Evolutionary conservation across 2,113 vertebrate genomes (phyloP), one percentile per base, ranked within the genome.

Genomic region (Sinocyclocheilus anophthalmus): DNA sequence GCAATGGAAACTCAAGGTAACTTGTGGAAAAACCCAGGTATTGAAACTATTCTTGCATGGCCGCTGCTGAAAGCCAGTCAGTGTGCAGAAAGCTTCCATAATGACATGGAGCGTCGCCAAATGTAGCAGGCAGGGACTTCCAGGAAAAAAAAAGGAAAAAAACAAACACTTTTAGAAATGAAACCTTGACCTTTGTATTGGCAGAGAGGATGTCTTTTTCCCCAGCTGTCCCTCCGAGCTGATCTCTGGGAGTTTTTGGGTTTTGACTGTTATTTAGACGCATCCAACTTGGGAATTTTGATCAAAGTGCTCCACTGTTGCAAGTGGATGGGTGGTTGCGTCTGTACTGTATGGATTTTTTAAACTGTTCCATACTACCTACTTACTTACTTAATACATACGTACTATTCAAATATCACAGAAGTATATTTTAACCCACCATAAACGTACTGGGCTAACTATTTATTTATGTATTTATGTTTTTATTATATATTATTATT

Each of bases 1-100:
- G 95, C 92, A 94, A 91, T 94, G 95, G 95, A 96, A 96, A 96
- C 92, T 94, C 94, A 95, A 97, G 94, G 95, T 96, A 96, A 95
- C 92, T 94, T 89, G 90, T 96, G 95, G 94, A 96, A 97, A 95
- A 94, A 96, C 94, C 91, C 93, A 96, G 94, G 93, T 96, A 95
- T 90, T 95, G 94, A 95, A 96, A 92, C 93, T 95, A 93, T 92
- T 96, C 92, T 94, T 96, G 92, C 92, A 94, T 96, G 94, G 95
- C 94, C 91, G 84, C 81, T 81, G 85, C 91, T 96, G 95, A 96
- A 97, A 94, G 95, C 93, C 91, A 90, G 90, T 91, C 93, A 88
- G 84, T 96, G 91, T 95, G 90, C 92, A 92, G 91, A 92, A 91
- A 90, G 92, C 93, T 94, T 92, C 91, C 95, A 91, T 96, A 95